Percentiles rank a stretch among this genome's conserved stretches.
Evolutionary conservation across 2,888 invertebrate species (phyloP).

Genomic region (Gibbula magus): DNA sequence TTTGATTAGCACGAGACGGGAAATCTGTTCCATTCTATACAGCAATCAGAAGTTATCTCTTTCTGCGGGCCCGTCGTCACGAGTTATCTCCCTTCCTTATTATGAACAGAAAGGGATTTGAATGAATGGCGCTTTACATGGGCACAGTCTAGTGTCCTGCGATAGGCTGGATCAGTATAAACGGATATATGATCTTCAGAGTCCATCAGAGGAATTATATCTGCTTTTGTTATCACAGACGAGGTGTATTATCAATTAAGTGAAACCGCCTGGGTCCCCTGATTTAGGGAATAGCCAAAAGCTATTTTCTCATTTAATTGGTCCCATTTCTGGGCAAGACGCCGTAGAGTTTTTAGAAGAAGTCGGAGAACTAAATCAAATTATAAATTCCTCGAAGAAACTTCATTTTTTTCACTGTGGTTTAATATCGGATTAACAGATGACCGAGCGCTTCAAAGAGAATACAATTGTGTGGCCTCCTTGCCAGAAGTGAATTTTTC

Average conservation of each 20-base stretch:
- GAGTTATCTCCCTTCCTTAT: constrained; percentile 12
- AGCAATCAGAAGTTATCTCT: constrained; percentile 18
- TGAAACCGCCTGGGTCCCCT: constrained; percentile 8
- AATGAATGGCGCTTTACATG: constrained; percentile 9
- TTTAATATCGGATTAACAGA: not conserved
- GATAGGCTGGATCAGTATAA: not conserved
- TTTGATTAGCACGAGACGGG: constrained; percentile 9
- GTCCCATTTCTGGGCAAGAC: constrained; percentile 11
- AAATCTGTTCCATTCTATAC: not conserved
- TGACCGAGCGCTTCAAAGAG: not conserved
- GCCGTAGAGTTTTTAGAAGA: not conserved
- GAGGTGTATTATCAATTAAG: constrained; percentile 17
- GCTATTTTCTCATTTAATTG: constrained; percentile 21
- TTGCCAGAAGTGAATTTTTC: not conserved
- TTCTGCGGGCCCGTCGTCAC: not conserved
- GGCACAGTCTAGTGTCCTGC: not conserved
- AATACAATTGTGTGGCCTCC: not conserved
- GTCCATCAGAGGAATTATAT: not conserved
- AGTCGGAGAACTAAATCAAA: constrained; percentile 3
- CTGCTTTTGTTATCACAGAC: constrained; percentile 16
- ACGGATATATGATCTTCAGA: constrained; percentile 16
- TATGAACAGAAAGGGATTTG: constrained; percentile 1
- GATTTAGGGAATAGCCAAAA: not conserved
- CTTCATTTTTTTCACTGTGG: not conserved
- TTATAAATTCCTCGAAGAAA: not conserved